Evolutionary conservation across 2,888 invertebrate species (phyloP).

Genomic region (Colletes collaris): DNA sequence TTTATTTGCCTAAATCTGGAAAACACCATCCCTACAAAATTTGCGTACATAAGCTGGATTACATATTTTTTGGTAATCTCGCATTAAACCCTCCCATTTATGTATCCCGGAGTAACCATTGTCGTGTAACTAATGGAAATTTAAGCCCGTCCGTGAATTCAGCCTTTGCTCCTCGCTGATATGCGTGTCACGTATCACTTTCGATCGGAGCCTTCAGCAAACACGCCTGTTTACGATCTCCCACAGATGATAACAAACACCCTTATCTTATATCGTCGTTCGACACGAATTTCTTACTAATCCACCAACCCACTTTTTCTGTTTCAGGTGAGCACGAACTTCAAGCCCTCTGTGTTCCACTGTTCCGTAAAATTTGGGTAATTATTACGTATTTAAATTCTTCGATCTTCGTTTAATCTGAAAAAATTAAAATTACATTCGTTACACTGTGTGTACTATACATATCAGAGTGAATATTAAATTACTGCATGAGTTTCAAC

Average conservation of each 20-base stretch:
- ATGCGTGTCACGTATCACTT: conserved; percentile 82
- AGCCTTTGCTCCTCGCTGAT: conserved; percentile 71
- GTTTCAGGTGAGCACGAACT: conserved; percentile 67
- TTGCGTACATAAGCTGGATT: conserved; percentile 15
- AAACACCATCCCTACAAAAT: conserved; percentile 5
- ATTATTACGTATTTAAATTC: no score
- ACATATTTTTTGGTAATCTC: conserved; percentile 60
- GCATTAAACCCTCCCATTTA: conserved; percentile 57
- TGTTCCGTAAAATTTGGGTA: neutral
- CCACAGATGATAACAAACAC: conserved; percentile 76
- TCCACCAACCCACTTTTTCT: conserved; percentile 28
- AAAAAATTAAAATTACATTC: no score
- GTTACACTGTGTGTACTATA: no score
- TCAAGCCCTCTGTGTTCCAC: neutral
- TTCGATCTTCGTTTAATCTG: no score
- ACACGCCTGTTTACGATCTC: conserved; percentile 80
- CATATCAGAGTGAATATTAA: no score
- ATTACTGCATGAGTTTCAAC: no score
- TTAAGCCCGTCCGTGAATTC: conserved; percentile 76
- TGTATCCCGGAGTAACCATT: conserved; percentile 74
- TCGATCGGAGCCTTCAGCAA: conserved; percentile 76
- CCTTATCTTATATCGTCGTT: conserved; percentile 65
- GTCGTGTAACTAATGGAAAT: conserved; percentile 79
- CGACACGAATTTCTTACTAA: conserved; percentile 45
- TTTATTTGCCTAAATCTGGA: neutral